Conservation (phyloP, 2,113 vertebrate species). For the Microtus oregoni region DNA sequence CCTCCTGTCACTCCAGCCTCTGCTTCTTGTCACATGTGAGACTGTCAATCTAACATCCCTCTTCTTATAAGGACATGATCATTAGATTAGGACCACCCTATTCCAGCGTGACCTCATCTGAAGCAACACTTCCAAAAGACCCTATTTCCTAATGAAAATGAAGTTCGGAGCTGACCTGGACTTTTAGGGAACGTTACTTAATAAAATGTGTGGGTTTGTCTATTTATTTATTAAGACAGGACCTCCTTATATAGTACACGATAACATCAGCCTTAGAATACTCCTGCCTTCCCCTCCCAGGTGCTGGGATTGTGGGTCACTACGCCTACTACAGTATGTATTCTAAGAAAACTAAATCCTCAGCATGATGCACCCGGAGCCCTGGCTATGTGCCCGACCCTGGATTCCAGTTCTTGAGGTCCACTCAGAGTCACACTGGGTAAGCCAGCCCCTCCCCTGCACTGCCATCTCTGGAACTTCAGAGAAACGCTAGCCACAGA, state of each 20-base stretch:
- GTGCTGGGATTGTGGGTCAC: not conserved
- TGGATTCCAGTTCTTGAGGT: not conserved
- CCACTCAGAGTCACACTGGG: not conserved
- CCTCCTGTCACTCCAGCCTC: not conserved
- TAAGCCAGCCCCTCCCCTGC: not conserved
- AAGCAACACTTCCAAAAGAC: not conserved
- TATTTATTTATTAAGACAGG: not conserved
- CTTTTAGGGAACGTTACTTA: not conserved
- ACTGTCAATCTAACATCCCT: not conserved
- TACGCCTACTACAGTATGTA: not conserved
- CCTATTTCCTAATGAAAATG: not conserved
- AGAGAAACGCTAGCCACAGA: not conserved
- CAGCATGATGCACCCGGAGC: not conserved
- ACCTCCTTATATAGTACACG: not conserved
- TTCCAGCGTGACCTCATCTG: not conserved
- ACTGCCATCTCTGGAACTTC: not conserved
- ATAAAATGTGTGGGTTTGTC: not conserved
- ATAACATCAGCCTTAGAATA: not conserved
- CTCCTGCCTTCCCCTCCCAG: not conserved
- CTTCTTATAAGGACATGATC: not conserved
- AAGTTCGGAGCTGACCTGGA: not conserved
- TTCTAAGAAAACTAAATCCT: not conserved
- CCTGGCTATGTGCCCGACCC: not conserved
- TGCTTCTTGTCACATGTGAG: not conserved
- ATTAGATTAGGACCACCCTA: not conserved